Base-by-base conservation (phyloP, 64 coral and sea anemone genomes). In the Anthopleura sola region DNA sequence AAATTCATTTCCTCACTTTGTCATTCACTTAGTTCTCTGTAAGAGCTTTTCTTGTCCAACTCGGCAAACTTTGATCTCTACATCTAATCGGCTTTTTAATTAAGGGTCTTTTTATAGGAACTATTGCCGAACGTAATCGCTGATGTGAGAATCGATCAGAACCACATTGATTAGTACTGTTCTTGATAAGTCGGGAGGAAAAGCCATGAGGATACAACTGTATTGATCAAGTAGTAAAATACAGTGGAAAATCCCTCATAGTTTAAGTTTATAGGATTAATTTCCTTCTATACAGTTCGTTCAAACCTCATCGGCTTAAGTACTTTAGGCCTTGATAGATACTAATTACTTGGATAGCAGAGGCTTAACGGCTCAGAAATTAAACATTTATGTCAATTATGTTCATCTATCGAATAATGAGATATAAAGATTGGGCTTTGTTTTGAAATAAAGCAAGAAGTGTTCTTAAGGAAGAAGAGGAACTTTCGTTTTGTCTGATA, bases 51-150 rank as follows among this genome's bases (percentile, higher is more conserved):
- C 66, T 71, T 71, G 66, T 71, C 29, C 13, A 33, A 71, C 66
- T 71, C 66, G 66, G 66, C 66, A 71, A 66, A 71, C 66, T 71
- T 71, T 71, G 66, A 71, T 69, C 66, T 69, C n/a, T 32, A n/a
- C n/a, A 29, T 71, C 29, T 71, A 71, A 71, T 71, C 60, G n/a
- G 9, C 24, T 66, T 66, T 71, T 33, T 34, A 33, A 71, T 32
- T 71, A 71, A 71, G 66, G 26, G 29, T 71, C 66, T 34, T 71
- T 34, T 71, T 71, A 71, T 71, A 32, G n/a, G 5, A 71, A 71
- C 66, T 71, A 34, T 32, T 71, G 66, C 66, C 66, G 66, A 71
- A 71, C 9, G 31, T 71, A 32, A 34, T 71, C 5, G n/a, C 28
- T 71, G 26, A 34, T 33, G 24, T n/a, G 66, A 71, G 66, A 31